Evolutionary conservation across 2,113 vertebrate species (phyloP).

Genomic region (Poeciliopsis prolifica): DNA sequence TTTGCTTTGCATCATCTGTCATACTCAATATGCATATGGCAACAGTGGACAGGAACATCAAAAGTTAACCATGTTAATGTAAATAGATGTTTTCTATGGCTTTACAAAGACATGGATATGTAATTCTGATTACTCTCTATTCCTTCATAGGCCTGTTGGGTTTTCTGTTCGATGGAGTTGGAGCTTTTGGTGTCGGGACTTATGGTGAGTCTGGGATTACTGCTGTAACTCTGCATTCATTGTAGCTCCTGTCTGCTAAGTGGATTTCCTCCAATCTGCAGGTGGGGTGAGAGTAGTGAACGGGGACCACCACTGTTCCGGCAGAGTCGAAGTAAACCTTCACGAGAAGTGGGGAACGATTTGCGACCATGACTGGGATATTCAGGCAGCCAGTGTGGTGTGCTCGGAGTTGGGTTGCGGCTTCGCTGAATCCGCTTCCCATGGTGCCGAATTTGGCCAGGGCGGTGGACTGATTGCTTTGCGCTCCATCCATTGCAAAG

Average conservation of each 20-base stretch:
- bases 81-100: background rate
- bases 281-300: slow-evolving; percentile 68
- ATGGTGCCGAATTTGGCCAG: slow-evolving; percentile 41
- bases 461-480: slow-evolving; percentile 67
- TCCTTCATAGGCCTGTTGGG: slow-evolving; percentile 54
- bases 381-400: slow-evolving; percentile 74
- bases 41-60: background rate
- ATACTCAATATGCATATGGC: background rate
- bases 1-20: background rate
- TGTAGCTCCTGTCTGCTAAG: background rate
- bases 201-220: slow-evolving; percentile 63
- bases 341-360: slow-evolving; percentile 77
- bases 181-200: slow-evolving; percentile 66
- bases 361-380: slow-evolving; percentile 73
- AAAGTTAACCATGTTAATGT: background rate
- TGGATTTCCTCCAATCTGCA: slow-evolving; percentile 38
- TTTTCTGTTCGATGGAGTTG: slow-evolving; percentile 59
- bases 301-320: slow-evolving; percentile 72
- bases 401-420: slow-evolving; percentile 80
- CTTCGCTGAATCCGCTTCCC: slow-evolving; percentile 58
- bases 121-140: background rate
- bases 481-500: slow-evolving; percentile 70
- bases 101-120: background rate
- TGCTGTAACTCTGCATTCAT: background rate
- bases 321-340: slow-evolving; percentile 76